phyloP scores from a whole-genome alignment of 2,113 vertebrate species.

The Aix galericulata region DNA sequence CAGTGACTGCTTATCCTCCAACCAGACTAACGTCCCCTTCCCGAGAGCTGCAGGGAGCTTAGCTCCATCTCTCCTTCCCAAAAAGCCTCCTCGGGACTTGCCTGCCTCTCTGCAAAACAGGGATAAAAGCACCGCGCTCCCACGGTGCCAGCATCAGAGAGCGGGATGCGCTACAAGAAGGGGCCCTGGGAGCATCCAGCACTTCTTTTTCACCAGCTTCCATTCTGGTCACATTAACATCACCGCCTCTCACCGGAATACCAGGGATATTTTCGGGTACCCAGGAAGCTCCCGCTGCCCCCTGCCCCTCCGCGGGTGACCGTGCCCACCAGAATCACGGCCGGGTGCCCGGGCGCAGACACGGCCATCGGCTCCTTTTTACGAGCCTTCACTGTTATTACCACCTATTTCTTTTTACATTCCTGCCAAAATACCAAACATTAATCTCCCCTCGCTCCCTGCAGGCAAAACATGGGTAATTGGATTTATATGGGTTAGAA shows the following conservation, averaged over 20 bases:
- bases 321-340: slow-evolving; percentile 4
- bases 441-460: slow-evolving; percentile 82
- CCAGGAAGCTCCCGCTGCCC: not conserved
- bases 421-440: slow-evolving; percentile 83
- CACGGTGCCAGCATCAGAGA: accelerated
- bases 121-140: not conserved
- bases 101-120: accelerated
- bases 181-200: not conserved
- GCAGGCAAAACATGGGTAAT: slow-evolving; percentile 84
- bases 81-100: not conserved
- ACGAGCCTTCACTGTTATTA: slow-evolving; percentile 77
- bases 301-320: not conserved
- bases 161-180: not conserved
- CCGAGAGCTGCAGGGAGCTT: not conserved
- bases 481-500: slow-evolving; percentile 86
- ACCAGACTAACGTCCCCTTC: not conserved
- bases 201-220: slow-evolving; percentile 11
- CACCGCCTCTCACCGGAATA: not conserved
- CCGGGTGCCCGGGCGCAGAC: slow-evolving; percentile 10
- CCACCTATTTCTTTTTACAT: slow-evolving; percentile 84
- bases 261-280: not conserved
- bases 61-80: not conserved
- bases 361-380: slow-evolving; percentile 62
- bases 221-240: not conserved
- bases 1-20: not conserved